A percentile compares a stretch with the other conserved stretches of the same genome.
phyloP scores from a whole-genome alignment of 1,140 invertebrate genomes.

The Venturia canescens region DNA sequence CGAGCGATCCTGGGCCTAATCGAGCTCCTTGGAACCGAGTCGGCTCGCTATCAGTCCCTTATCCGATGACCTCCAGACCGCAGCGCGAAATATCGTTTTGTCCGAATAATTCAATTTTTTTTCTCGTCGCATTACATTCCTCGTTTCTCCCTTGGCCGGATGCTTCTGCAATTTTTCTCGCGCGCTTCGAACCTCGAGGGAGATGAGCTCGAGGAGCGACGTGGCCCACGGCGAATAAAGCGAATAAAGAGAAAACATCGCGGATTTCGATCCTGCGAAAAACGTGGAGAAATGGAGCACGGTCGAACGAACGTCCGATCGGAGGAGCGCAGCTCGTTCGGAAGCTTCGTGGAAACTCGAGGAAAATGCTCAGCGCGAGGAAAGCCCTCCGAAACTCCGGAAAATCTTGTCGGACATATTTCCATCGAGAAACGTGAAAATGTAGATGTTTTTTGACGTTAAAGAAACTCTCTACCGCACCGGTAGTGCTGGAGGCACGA shows the following conservation, averaged over 20 bases:
- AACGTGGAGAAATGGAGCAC: too few species aligned
- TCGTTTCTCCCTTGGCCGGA: not conserved
- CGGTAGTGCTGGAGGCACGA: conserved; percentile 37
- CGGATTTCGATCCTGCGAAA: too few species aligned
- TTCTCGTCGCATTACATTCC: not conserved
- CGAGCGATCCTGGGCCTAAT: conserved; percentile 6
- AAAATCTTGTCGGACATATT: too few species aligned
- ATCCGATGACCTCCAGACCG: conserved; percentile 36
- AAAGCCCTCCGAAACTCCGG: too few species aligned
- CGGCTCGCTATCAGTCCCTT: conserved; percentile 26
- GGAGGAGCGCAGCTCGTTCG: too few species aligned
- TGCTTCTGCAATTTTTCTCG: not conserved
- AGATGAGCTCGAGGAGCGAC: too few species aligned
- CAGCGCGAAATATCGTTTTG: not conserved
- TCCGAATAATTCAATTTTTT: conserved; percentile 5
- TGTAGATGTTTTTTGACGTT: not conserved
- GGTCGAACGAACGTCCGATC: too few species aligned
- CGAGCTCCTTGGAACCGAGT: conserved; percentile 28
- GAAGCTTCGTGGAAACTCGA: too few species aligned
- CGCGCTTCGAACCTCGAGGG: not conserved
- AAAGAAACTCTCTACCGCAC: conserved; percentile 47
- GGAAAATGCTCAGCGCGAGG: too few species aligned
- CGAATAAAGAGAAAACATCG: too few species aligned
- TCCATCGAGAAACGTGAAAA: not conserved
- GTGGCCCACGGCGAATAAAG: too few species aligned